Percentiles rank a stretch among this genome's conserved stretches.
These are phyloP conservation scores for Nymphalis io DNA, from an alignment of 1,140 invertebrate species.

Conservation along the genomic window DNA sequence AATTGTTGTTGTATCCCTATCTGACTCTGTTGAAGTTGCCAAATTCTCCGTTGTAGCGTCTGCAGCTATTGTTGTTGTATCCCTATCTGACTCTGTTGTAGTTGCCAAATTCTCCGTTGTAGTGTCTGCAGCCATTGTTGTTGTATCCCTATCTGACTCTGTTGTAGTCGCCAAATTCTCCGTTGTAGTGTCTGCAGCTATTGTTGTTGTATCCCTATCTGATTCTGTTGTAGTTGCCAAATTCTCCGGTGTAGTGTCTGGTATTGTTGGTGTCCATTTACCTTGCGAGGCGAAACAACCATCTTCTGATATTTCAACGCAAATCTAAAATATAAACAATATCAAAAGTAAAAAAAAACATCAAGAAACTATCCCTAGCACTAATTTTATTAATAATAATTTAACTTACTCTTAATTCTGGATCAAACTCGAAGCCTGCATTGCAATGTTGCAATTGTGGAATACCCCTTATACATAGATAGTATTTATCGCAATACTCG, in stretches of 20 bases:
- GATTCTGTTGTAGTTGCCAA: conserved; percentile 10
- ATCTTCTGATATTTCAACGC: conserved; percentile 1
- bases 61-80: not conserved
- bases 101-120: not conserved
- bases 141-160: not conserved
- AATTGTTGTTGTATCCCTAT: too few relatives aligned
- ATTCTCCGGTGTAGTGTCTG: not conserved
- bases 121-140: not conserved
- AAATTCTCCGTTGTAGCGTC: not conserved
- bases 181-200: not conserved
- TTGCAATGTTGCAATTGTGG: too few relatives aligned
- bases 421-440: too few relatives aligned
- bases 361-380: too few relatives aligned
- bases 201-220: conserved; percentile 15
- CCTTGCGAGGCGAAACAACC: conserved; percentile 3
- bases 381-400: too few relatives aligned
- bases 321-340: not conserved
- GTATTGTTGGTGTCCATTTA: not conserved
- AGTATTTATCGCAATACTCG: too few relatives aligned
- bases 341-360: too few relatives aligned
- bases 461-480: too few relatives aligned
- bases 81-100: not conserved
- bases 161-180: not conserved
- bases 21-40: too few relatives aligned
- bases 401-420: too few relatives aligned